phyloP scores from a whole-genome alignment of 2,797 vertebrate genomes.

The Fratercula arctica region DNA sequence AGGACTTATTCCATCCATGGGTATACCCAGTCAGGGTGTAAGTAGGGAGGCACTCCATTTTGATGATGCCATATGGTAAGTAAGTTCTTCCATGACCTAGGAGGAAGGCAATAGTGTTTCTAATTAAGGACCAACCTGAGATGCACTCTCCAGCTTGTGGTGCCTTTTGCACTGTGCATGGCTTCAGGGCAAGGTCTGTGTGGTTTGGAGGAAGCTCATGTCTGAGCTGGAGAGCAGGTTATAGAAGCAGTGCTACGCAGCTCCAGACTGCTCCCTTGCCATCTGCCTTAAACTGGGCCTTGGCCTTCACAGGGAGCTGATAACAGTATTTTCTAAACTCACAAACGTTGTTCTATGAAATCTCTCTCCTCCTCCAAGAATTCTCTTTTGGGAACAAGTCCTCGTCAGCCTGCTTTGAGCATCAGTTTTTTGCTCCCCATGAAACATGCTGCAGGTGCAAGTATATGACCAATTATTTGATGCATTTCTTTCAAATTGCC shows the following conservation, averaged over 20 bases:
- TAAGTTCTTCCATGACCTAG: neutral
- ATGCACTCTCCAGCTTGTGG: rapidly evolving
- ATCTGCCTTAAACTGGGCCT: neutral
- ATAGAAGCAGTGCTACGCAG: neutral
- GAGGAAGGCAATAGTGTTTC: neutral
- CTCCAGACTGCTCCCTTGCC: neutral
- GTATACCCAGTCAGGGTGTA: neutral
- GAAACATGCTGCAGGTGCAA: neutral
- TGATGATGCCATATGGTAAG: neutral
- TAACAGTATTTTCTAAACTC: neutral
- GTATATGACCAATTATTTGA: neutral
- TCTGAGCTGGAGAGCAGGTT: neutral
- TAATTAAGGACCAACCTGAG: neutral
- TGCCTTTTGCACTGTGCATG: neutral
- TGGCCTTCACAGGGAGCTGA: neutral
- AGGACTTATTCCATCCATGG: neutral
- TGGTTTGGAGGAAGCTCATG: neutral
- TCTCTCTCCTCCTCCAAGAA: neutral
- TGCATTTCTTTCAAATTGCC: neutral
- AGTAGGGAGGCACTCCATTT: neutral
- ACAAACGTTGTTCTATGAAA: neutral
- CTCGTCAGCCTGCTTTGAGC: neutral
- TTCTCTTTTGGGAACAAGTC: neutral
- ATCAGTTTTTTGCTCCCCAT: neutral
- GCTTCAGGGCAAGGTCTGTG: neutral